A percentile compares a stretch with the other conserved stretches of the same genome.
These are phyloP conservation scores for Centropus bengalensis DNA, from an alignment of 2,113 vertebrate species.

Conservation along the genomic window DNA sequence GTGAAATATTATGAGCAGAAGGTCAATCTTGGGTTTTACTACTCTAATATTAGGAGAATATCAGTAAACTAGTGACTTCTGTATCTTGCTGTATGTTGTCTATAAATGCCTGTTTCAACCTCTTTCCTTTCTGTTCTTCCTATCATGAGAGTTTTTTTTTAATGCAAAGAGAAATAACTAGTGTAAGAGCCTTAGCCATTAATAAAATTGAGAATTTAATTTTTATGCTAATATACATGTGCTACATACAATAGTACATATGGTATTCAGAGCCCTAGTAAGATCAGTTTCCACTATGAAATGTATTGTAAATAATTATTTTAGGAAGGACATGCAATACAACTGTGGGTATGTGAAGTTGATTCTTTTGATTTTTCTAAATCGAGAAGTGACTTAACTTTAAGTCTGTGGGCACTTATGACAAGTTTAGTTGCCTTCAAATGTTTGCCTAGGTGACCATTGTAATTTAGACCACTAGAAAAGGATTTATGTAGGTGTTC, in stretches of 20 bases:
- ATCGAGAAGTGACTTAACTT: background rate
- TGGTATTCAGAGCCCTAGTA: background rate
- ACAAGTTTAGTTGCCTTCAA: background rate
- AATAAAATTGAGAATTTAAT: background rate
- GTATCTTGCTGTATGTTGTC: background rate
- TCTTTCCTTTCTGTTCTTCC: background rate
- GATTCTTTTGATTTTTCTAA: background rate
- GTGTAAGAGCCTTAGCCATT: background rate
- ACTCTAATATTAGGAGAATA: background rate
- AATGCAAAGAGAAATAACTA: background rate
- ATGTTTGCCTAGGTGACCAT: background rate
- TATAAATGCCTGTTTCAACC: background rate
- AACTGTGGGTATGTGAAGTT: background rate
- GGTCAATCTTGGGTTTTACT: background rate
- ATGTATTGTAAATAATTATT: background rate
- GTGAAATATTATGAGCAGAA: background rate
- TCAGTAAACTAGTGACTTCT: background rate
- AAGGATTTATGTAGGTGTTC: conserved; percentile 35
- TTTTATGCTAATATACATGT: background rate
- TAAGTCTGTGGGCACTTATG: background rate
- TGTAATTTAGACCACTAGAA: background rate
- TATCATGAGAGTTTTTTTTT: background rate
- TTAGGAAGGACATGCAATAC: background rate
- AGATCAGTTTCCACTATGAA: background rate
- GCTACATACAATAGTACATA: background rate